A percentile compares a stretch with the other conserved stretches of the same genome.
phyloP scores from a whole-genome alignment of 2,113 vertebrate genomes.

The Mirza zaza region DNA sequence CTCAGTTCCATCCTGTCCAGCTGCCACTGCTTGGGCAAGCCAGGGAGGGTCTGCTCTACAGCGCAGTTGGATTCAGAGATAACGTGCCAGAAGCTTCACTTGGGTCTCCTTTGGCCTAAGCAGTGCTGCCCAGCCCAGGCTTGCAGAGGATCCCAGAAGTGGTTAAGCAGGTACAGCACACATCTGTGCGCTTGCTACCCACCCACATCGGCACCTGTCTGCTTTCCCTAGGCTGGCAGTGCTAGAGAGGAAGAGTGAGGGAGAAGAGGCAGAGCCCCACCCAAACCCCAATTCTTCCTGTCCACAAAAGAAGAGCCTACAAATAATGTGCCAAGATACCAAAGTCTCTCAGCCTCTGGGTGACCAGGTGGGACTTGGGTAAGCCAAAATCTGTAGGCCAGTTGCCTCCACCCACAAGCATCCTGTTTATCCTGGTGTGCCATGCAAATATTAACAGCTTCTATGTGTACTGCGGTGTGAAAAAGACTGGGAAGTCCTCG shows the following conservation, averaged over 20 bases:
- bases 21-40: background rate
- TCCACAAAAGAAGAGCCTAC: background rate
- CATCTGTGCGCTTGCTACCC: background rate
- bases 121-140: background rate
- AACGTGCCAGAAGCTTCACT: background rate
- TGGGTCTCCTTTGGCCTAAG: background rate
- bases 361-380: background rate
- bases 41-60: background rate
- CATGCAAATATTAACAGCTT: background rate
- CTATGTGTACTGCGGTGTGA: background rate
- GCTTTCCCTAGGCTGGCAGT: background rate
- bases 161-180: background rate
- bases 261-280: background rate
- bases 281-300: background rate
- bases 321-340: background rate
- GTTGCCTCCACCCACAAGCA: background rate
- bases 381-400: background rate
- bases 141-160: background rate
- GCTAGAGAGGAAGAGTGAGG: background rate
- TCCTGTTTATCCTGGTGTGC: background rate
- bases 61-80: background rate
- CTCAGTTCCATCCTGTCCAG: background rate
- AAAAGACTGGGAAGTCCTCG: background rate
- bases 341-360: background rate
- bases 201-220: too few species aligned